Percentiles rank a stretch among this genome's conserved stretches.
Evolutionary conservation across 2,888 invertebrate genomes (phyloP).

Genomic region (Stegophylla sp.): DNA sequence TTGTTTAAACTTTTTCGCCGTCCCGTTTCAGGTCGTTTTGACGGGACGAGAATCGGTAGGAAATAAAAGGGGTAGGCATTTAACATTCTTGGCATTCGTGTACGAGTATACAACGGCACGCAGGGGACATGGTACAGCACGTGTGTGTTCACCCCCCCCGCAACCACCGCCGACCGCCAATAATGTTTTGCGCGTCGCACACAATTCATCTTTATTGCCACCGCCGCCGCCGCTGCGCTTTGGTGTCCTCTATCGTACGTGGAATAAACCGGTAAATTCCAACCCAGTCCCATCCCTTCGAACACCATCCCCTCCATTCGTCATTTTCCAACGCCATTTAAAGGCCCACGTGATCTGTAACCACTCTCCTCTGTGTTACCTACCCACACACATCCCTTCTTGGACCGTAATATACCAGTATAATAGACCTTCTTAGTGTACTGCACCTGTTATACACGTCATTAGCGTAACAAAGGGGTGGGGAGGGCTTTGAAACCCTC

Average conservation of each 20-base stretch:
- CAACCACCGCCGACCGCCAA: not conserved
- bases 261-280: slow-evolving; percentile 23
- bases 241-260: not conserved
- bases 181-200: slow-evolving; percentile 16
- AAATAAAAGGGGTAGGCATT: not conserved
- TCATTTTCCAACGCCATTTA: not conserved
- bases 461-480: no score
- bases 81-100: slow-evolving; percentile 38
- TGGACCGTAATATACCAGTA: not conserved
- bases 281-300: not conserved
- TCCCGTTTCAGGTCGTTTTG: slow-evolving; percentile 6
- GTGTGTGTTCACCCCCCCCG: slow-evolving; percentile 15
- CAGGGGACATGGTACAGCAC: slow-evolving; percentile 31
- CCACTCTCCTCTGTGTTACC: no score
- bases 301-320: not conserved
- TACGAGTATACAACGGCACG: slow-evolving; percentile 33
- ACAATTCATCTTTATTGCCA: slow-evolving; percentile 41
- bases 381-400: no score
- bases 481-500: no score
- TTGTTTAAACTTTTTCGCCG: slow-evolving; percentile 1
- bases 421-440: not conserved
- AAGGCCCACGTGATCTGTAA: slow-evolving; percentile 2
- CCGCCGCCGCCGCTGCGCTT: not conserved
- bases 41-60: no score
- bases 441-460: no score